Evolutionary conservation across 2,113 vertebrate genomes (phyloP).

Genomic region (Saimiri boliviensis): DNA sequence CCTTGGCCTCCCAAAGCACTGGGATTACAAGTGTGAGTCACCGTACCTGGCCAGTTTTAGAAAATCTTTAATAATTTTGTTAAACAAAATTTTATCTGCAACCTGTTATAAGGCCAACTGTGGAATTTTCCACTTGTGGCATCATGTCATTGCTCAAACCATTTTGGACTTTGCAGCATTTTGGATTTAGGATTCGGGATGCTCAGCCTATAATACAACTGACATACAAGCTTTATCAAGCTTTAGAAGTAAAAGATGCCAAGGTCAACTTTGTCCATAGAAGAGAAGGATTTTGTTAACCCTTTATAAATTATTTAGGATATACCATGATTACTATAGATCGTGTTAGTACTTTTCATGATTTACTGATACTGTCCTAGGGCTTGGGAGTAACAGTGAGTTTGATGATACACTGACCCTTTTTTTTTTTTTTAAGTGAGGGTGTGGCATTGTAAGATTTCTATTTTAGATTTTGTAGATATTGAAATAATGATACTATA

Average conservation of each 20-base stretch:
- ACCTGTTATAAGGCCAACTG: not conserved
- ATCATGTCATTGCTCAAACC: not conserved
- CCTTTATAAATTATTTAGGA: not conserved
- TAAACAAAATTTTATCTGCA: not conserved
- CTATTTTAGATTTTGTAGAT: not conserved
- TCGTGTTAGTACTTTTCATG: not conserved
- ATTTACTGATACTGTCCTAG: not conserved
- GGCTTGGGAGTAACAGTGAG: not conserved
- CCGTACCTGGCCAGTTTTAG: too few relatives aligned
- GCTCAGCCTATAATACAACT: not conserved
- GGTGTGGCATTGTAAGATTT: not conserved
- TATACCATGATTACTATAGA: not conserved
- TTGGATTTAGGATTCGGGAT: not conserved
- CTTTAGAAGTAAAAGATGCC: slow-evolving; percentile 7
- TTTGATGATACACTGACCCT: not conserved
- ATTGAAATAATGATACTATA: slow-evolving; percentile 1
- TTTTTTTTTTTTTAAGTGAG: not conserved
- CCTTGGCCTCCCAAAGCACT: too few relatives aligned
- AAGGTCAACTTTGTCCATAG: not conserved
- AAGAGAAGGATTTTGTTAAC: not conserved
- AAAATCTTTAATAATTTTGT: not conserved
- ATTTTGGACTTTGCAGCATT: not conserved
- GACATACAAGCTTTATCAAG: not conserved
- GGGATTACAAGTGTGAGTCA: too few relatives aligned
- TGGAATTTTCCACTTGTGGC: not conserved